A percentile compares a stretch with the other conserved stretches of the same genome.
phyloP scores from a whole-genome alignment of 2,113 vertebrate species.

The Dissostichus mawsoni region DNA sequence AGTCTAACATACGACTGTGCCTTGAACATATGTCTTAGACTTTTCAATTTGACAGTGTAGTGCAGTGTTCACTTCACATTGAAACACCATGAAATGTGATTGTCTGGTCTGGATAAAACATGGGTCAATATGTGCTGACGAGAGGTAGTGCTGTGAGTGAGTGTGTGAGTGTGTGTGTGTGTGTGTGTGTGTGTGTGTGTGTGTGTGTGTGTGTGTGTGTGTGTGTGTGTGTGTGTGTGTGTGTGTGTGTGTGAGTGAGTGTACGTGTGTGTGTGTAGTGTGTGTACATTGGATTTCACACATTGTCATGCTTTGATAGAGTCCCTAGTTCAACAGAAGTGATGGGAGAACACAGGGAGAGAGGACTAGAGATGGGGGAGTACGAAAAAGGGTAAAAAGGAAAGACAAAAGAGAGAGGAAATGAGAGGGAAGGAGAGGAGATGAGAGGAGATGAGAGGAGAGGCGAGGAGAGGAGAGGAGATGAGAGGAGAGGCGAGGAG shows the following conservation, averaged over 20 bases:
- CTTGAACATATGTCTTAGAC: no score
- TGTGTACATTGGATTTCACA: slow-evolving; percentile 38
- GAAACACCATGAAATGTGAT: neutral
- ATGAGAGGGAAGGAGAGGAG: no score
- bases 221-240: neutral
- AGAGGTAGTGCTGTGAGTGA: neutral
- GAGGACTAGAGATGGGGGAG: no score
- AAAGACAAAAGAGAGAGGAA: no score
- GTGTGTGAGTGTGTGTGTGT: no score
- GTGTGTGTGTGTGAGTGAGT: neutral
- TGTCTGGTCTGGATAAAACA: neutral
- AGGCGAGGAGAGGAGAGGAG: neutral
- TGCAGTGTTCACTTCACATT: no score
- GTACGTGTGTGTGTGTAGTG: no score
- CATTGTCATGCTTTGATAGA: slow-evolving; percentile 48
- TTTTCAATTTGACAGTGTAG: no score
- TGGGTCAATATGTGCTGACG: slow-evolving; percentile 26
- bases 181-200: slow-evolving; percentile 11
- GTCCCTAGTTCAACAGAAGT: slow-evolving; percentile 14
- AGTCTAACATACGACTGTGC: no score
- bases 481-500: neutral
- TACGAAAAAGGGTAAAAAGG: no score
- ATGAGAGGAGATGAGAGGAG: no score
- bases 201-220: neutral
- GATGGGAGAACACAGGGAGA: slow-evolving; percentile 28